phyloP scores from a whole-genome alignment of 2,113 vertebrate genomes.

The Cyanocitta stelleri region DNA sequence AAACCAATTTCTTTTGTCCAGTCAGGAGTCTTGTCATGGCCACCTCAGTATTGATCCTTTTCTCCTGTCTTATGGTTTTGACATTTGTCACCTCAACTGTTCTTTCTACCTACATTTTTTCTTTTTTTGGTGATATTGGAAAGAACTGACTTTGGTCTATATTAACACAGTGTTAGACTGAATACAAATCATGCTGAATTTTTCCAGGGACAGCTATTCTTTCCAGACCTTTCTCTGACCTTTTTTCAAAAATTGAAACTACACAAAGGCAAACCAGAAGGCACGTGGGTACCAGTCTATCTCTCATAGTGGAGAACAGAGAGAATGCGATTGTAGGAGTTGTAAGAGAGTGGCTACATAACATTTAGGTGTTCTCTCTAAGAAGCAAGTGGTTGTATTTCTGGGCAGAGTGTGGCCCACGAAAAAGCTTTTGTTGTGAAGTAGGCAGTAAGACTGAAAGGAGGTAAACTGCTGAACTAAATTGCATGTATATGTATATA shows the following conservation, averaged over 20 bases:
- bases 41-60: not conserved
- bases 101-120: not conserved
- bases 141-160: not conserved
- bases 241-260: not conserved
- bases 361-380: not conserved
- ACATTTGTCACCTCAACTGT: not conserved
- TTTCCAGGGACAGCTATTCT: not conserved
- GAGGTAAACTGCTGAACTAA: not conserved
- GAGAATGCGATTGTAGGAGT: not conserved
- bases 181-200: not conserved
- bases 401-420: not conserved
- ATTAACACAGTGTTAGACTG: not conserved
- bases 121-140: not conserved
- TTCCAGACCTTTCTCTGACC: not conserved
- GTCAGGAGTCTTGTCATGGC: not conserved
- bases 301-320: not conserved
- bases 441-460: not conserved
- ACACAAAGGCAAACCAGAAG: not conserved
- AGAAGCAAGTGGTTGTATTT: not conserved
- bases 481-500: not conserved
- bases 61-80: not conserved
- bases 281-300: not conserved
- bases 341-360: not conserved
- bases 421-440: not conserved
- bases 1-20: not conserved